Evolutionary conservation across 2,888 invertebrate species (phyloP).

Genomic region (Trilocha varians): DNA sequence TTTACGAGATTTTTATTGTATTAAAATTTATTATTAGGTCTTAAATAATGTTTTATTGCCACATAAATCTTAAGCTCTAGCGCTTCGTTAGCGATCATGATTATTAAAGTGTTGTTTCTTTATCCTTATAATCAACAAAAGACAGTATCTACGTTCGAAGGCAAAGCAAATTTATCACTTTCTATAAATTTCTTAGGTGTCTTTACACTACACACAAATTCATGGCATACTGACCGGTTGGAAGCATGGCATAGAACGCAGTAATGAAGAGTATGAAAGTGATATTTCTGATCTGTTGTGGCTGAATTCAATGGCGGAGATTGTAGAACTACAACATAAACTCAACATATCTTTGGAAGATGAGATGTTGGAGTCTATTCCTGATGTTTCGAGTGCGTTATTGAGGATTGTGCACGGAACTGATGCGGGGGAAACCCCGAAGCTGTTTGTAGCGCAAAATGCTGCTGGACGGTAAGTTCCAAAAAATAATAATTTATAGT

Average conservation of each 20-base stretch:
- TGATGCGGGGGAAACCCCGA: slow-evolving; percentile 42
- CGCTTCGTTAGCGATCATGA: too few species aligned
- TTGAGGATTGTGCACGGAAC: slow-evolving; percentile 73
- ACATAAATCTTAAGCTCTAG: too few species aligned
- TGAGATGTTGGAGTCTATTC: slow-evolving; percentile 34
- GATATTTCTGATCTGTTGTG: slow-evolving; percentile 79
- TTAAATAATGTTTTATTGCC: too few species aligned
- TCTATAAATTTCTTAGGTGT: slow-evolving; percentile 63
- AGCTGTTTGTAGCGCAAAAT: slow-evolving; percentile 84
- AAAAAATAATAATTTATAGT: too few species aligned
- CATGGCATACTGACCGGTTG: slow-evolving; percentile 85
- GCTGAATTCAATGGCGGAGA: slow-evolving; percentile 83
- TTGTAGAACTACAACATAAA: slow-evolving; percentile 77
- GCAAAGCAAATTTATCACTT: too few species aligned
- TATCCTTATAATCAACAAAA: too few species aligned
- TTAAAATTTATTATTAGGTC: too few species aligned
- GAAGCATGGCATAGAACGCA: slow-evolving; percentile 77
- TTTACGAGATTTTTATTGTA: background rate
- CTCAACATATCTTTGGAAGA: slow-evolving; percentile 55
- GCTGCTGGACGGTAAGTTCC: slow-evolving; percentile 81
- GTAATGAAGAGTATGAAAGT: slow-evolving; percentile 72
- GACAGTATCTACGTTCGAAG: too few species aligned
- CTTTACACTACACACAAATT: slow-evolving; percentile 83
- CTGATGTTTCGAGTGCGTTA: slow-evolving; percentile 75
- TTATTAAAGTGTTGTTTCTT: too few species aligned